Conservation (phyloP, 35 echinoderm and acorn worm genomes). For the Ptychodera flava region DNA sequence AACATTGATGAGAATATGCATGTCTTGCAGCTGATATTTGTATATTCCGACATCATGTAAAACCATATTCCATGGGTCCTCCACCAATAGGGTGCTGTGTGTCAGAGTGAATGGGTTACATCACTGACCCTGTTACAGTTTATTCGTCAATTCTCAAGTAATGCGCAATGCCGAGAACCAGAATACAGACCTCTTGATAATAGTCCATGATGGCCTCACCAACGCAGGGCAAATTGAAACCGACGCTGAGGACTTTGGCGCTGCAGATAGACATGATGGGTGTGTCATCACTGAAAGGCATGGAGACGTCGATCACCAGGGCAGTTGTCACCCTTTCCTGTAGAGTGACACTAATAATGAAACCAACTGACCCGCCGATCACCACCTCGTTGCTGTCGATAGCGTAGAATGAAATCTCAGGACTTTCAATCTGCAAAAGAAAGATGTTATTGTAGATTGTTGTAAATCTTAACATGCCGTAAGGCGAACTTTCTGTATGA, state of each 20-base stretch:
- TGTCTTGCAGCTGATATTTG: too few species aligned
- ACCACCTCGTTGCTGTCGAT: conserved; percentile 59
- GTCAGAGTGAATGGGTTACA: too few species aligned
- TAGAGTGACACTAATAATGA: conserved; percentile 55
- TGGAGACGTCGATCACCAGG: conserved; percentile 58
- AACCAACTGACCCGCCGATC: conserved; percentile 58
- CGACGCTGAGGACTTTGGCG: conserved; percentile 48
- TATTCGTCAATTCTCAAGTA: too few species aligned
- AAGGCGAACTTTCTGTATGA: too few species aligned
- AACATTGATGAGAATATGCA: too few species aligned
- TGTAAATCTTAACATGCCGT: too few species aligned
- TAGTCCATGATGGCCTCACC: conserved; percentile 35
- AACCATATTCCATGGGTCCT: too few species aligned
- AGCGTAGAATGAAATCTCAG: conserved; percentile 55
- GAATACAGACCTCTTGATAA: conserved; percentile 37
- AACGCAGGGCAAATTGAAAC: conserved; percentile 64
- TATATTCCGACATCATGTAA: too few species aligned
- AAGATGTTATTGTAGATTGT: too few species aligned
- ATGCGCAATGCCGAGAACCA: too few species aligned
- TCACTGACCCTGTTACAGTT: too few species aligned
- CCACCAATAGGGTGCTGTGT: too few species aligned
- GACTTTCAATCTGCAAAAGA: conserved; percentile 39
- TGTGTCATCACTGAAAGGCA: conserved; percentile 41
- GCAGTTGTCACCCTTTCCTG: conserved; percentile 53
- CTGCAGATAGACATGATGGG: conserved; percentile 56